These are phyloP conservation scores for Magallana nippona DNA, from an alignment of 2,888 invertebrate genomes.

Conservation along the genomic window DNA sequence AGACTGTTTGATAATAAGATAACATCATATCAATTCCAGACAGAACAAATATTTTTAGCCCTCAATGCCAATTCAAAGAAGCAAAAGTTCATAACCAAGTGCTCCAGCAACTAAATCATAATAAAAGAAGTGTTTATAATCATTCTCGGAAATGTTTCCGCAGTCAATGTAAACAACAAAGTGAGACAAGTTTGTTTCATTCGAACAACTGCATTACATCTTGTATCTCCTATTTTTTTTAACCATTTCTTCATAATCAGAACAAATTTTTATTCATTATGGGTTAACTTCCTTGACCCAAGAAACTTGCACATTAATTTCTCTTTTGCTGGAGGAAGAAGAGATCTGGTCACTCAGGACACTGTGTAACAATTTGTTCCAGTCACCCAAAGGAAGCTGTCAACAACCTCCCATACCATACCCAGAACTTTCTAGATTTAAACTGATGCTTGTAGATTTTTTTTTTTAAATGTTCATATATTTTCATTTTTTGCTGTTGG, in stretches of 20 bases:
- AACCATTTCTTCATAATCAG: not conserved
- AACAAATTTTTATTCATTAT: not conserved
- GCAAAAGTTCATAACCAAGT: conserved; percentile 1
- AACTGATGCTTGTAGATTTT: no score
- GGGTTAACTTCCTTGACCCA: not conserved
- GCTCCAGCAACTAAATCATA: conserved; percentile 2
- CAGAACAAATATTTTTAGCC: conserved; percentile 8
- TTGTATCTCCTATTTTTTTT: not conserved
- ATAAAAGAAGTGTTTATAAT: conserved; percentile 29
- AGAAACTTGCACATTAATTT: not conserved
- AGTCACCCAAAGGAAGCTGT: no score
- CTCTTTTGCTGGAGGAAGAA: no score
- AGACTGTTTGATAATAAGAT: conserved; percentile 8
- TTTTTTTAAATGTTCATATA: no score
- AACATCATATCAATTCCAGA: conserved; percentile 14
- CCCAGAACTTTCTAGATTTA: no score
- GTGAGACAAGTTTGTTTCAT: not conserved
- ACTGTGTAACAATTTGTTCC: no score
- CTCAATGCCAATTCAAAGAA: not conserved
- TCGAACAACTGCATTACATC: not conserved
- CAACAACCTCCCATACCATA: no score
- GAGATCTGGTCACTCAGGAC: no score
- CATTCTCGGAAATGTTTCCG: conserved; percentile 9
- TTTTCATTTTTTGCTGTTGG: no score
- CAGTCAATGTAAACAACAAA: conserved; percentile 23